phyloP scores from a whole-genome alignment of 2,888 invertebrate genomes.

The Phaonia tiefii region DNA sequence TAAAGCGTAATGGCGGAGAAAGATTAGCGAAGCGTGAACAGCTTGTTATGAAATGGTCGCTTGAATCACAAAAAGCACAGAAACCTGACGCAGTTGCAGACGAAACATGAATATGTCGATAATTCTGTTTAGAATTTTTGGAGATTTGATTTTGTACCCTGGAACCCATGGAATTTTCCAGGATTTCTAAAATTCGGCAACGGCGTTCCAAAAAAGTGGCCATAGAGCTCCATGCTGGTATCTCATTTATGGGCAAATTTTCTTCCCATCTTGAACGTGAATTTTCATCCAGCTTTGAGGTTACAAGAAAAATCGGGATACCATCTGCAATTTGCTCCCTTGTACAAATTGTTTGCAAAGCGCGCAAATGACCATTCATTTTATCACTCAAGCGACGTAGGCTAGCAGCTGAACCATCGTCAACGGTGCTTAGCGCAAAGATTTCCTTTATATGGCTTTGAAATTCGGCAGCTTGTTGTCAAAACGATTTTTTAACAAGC shows the following conservation, averaged over 20 bases:
- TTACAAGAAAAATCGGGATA: slow-evolving; percentile 45
- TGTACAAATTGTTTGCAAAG: slow-evolving; percentile 53
- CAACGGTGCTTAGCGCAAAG: slow-evolving; percentile 53
- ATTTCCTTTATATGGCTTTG: slow-evolving; percentile 65
- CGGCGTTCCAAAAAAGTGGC: slow-evolving; percentile 1
- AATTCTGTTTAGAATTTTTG: background rate
- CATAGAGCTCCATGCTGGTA: too few species aligned
- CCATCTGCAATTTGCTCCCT: slow-evolving; percentile 59
- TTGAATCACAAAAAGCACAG: too few species aligned
- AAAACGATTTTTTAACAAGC: slow-evolving; percentile 60
- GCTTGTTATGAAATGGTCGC: too few species aligned
- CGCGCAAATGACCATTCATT: slow-evolving; percentile 51
- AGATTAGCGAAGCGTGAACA: slow-evolving; percentile 40
- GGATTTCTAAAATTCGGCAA: slow-evolving; percentile 37
- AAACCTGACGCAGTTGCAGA: too few species aligned
- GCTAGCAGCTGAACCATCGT: slow-evolving; percentile 46
- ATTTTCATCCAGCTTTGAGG: slow-evolving; percentile 51
- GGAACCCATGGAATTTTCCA: slow-evolving; percentile 46
- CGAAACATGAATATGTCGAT: too few species aligned
- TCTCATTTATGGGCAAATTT: too few species aligned
- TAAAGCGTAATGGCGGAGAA: slow-evolving; percentile 17
- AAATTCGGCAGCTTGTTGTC: slow-evolving; percentile 65
- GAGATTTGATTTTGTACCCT: slow-evolving; percentile 24
- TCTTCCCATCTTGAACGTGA: slow-evolving; percentile 59
- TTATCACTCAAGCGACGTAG: slow-evolving; percentile 60